Conservation (phyloP, 2,113 vertebrate species). For the Brachyhypopomus gauderio region DNA sequence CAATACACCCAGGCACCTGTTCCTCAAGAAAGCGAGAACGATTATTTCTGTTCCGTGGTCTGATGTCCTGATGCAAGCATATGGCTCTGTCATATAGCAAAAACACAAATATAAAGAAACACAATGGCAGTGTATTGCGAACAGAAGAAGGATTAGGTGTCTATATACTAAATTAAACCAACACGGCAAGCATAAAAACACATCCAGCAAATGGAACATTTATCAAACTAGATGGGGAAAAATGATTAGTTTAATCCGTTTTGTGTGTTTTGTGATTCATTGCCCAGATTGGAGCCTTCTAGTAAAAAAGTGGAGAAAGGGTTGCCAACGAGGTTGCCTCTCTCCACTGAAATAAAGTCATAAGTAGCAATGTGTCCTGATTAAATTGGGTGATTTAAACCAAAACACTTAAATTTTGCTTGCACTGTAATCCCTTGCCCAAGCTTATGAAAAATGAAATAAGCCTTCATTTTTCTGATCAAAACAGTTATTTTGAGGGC, state of each 20-base stretch:
- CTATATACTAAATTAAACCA: no score
- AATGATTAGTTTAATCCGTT: neutral
- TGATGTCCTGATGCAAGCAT: neutral
- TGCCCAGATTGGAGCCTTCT: neutral
- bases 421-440: no score
- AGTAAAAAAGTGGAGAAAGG: neutral
- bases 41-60: neutral
- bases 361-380: conserved; percentile 10
- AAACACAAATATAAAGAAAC: neutral
- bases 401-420: conserved; percentile 1
- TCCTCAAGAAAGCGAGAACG: conserved; percentile 7
- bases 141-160: neutral
- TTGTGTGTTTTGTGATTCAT: conserved; percentile 8
- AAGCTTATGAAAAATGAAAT: no score
- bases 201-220: neutral
- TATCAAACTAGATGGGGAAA: neutral
- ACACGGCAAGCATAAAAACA: no score
- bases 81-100: neutral
- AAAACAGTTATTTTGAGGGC: no score
- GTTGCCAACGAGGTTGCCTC: conserved; percentile 4
- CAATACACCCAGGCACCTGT: neutral
- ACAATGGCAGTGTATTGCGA: no score
- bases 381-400: conserved; percentile 29
- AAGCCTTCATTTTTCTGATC: no score
- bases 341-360: conserved; percentile 4